Base-by-base conservation (phyloP, 2,888 invertebrate genomes). In the Nemoura dubitans region DNA sequence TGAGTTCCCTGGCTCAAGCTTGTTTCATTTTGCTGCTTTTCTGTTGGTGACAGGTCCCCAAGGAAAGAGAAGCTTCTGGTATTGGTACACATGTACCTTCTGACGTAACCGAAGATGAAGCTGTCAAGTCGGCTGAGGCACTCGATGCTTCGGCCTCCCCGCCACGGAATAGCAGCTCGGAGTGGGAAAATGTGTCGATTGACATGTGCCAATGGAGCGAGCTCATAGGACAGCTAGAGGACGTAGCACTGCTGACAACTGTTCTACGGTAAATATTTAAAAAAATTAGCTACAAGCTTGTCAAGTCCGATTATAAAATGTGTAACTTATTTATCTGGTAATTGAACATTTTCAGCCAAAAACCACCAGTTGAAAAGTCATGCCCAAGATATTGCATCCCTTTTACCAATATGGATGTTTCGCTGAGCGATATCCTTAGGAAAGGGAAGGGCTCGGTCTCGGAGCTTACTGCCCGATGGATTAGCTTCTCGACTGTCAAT, bases 131-230 rank as follows among this genome's bases (percentile, higher is more conserved):
- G 10, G 36, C 36, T 36, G 36, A 59, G 14, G 59, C 16, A 36
- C 36, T 10, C 5, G 10, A 59, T 2, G 21, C 16, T 21, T 21
- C 14, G 14, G 59, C 10, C 14, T 7, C 59, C 59, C 21, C 21
- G 21, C 6, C 59, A 21, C 59, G 21, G 14, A 59, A 59, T 59
- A 14, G 1, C 59, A 21, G 59, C 21, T 7, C 59, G 10, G 94
- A 93, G 80, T 98, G 97, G 97, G 97, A 97, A 91, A 95, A 95
- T 86, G 94, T 98, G 86, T 96, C 97, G 0, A 94, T 96, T 89
- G 98, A 98, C 90, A 95, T 95, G 89, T 96, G 97, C 78, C 95
- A 96, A 90, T 98, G 98, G 97, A 96, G 96, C 25, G 92, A 97
- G 83, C 92, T 98, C 0, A 96, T 97, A 77, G 96, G 96, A 86